phyloP scores from a whole-genome alignment of 2,888 invertebrate genomes.

The Zygogramma bicolorata region DNA sequence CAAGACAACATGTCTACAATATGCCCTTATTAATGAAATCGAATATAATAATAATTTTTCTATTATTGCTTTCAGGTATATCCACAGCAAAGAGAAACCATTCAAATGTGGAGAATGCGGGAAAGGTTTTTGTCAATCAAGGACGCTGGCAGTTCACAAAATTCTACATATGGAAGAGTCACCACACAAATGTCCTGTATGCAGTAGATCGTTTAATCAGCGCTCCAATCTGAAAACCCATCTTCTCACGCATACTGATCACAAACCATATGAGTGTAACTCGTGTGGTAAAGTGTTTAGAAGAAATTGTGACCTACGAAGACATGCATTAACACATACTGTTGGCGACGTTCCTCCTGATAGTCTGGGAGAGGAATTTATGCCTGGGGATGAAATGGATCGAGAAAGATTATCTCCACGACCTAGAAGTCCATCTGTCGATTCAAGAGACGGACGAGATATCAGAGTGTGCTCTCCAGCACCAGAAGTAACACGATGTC shows the following conservation, averaged over 20 bases:
- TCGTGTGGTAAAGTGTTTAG: conserved; percentile 62
- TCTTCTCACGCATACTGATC: conserved; percentile 86
- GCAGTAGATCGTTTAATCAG: conserved; percentile 92
- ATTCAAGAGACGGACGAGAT: conserved; percentile 61
- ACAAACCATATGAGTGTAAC: conserved; percentile 63
- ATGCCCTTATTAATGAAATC: no score
- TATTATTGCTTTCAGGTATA: conserved; percentile 76
- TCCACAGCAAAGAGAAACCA: conserved; percentile 98
- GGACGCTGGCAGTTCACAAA: conserved; percentile 96
- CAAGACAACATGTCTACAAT: no score
- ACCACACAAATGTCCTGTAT: conserved; percentile 92
- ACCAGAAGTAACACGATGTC: conserved; percentile 78
- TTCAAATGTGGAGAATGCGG: conserved; percentile 97
- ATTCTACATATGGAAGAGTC: conserved; percentile 94
- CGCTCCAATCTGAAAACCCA: conserved; percentile 93
- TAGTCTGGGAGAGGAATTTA: conserved; percentile 59
- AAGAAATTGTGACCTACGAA: conserved; percentile 89
- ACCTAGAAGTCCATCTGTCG: conserved; percentile 61
- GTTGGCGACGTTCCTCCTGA: conserved; percentile 89
- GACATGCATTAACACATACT: conserved; percentile 91
- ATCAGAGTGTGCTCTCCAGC: conserved; percentile 68
- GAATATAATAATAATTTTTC: neutral
- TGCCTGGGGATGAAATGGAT: conserved; percentile 67
- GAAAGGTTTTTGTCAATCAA: conserved; percentile 97
- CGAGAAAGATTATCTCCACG: conserved; percentile 57